Evolutionary conservation across 1,140 invertebrate species (phyloP).

Genomic region (Melipona quadrifasciata): DNA sequence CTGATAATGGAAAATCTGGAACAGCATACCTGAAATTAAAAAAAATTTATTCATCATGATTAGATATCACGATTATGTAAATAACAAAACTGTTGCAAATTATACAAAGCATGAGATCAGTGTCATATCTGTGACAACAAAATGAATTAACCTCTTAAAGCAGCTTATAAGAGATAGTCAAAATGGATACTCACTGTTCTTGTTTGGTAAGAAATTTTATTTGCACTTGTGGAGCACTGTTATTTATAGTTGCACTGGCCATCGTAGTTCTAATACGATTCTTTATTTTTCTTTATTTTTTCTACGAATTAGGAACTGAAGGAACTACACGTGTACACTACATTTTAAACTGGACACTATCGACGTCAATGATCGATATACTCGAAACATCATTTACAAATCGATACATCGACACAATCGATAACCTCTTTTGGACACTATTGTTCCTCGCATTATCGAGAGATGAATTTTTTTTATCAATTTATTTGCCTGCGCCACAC

Average conservation of each 20-base stretch:
- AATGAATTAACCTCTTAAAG: not conserved
- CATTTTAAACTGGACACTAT: slow-evolving; percentile 29
- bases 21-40: slow-evolving; percentile 90
- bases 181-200: slow-evolving; percentile 85
- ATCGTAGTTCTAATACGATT: not conserved
- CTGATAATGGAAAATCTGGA: slow-evolving; percentile 91
- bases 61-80: not conserved
- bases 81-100: not conserved
- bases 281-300: not conserved
- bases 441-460: not conserved
- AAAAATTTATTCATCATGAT: not conserved
- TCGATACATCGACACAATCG: not conserved
- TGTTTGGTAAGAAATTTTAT: slow-evolving; percentile 91
- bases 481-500: not conserved
- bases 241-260: slow-evolving; percentile 18
- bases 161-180: slow-evolving; percentile 3
- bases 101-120: not conserved
- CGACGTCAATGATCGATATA: not conserved
- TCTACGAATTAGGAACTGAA: not conserved
- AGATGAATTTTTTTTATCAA: not conserved
- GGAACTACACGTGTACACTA: slow-evolving; percentile 24
- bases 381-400: not conserved
- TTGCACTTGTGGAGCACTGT: slow-evolving; percentile 83
- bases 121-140: not conserved
- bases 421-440: not conserved